These are phyloP conservation scores for Scytalopus superciliaris DNA, from an alignment of 2,113 vertebrate genomes.

Conservation along the genomic window DNA sequence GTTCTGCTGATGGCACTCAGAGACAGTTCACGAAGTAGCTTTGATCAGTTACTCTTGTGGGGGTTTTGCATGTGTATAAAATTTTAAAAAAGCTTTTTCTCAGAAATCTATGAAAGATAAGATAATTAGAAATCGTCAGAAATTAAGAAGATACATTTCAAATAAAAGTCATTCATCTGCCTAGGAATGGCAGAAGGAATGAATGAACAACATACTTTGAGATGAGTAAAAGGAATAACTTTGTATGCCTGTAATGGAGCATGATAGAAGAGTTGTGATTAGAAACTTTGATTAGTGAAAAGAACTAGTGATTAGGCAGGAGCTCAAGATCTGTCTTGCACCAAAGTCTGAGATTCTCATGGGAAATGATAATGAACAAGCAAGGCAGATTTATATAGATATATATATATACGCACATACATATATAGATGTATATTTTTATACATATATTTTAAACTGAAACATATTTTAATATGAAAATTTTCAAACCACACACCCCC, in stretches of 20 bases:
- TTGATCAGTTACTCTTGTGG: background rate
- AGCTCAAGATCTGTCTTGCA: background rate
- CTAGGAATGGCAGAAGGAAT: background rate
- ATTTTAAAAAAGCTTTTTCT: background rate
- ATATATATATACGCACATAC: no score
- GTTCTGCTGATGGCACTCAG: background rate
- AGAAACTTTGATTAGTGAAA: background rate
- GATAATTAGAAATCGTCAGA: background rate
- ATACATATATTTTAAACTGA: background rate
- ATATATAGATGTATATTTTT: background rate
- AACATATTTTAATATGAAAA: background rate
- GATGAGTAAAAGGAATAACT: background rate
- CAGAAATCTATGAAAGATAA: background rate
- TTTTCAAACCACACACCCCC: background rate
- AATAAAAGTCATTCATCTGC: background rate
- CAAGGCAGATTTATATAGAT: background rate
- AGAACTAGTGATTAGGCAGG: background rate
- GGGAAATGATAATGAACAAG: background rate
- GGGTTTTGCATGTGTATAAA: background rate
- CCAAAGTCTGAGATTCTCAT: background rate
- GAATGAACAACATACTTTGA: background rate
- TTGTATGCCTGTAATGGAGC: background rate
- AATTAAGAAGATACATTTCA: background rate
- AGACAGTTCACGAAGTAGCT: background rate
- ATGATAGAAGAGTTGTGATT: background rate